phyloP scores from a whole-genome alignment of 2,888 invertebrate genomes.

The Agrotis puta region DNA sequence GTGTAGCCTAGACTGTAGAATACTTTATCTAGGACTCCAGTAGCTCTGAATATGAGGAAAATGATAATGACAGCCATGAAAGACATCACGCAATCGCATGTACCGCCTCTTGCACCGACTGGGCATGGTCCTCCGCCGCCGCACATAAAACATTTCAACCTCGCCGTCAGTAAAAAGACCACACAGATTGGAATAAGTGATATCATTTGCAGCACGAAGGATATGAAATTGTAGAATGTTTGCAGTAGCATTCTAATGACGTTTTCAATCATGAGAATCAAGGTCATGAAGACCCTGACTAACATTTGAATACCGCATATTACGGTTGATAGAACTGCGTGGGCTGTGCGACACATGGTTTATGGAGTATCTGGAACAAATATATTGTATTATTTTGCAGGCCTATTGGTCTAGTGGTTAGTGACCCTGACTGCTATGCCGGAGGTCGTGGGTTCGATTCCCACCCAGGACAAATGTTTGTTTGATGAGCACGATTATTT shows the following conservation, averaged over 20 bases:
- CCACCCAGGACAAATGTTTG: no score
- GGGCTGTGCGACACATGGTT: slow-evolving; percentile 84
- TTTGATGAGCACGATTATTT: no score
- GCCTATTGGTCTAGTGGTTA: no score
- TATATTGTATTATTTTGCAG: not conserved
- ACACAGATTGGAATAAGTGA: slow-evolving; percentile 84
- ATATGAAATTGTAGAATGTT: slow-evolving; percentile 84
- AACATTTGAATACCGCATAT: slow-evolving; percentile 85
- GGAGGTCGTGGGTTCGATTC: no score
- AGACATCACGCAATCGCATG: slow-evolving; percentile 83
- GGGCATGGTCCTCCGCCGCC: slow-evolving; percentile 83
- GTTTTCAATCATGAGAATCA: slow-evolving; percentile 85
- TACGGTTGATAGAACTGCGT: slow-evolving; percentile 75
- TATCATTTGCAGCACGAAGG: slow-evolving; percentile 81
- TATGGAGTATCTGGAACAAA: slow-evolving; percentile 65
- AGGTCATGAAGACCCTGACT: slow-evolving; percentile 83
- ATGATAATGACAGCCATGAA: slow-evolving; percentile 77
- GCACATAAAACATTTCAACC: slow-evolving; percentile 82
- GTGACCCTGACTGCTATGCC: no score
- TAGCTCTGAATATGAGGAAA: slow-evolving; percentile 81
- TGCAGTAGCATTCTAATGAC: slow-evolving; percentile 83
- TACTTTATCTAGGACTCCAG: slow-evolving; percentile 82
- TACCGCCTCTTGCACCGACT: slow-evolving; percentile 76
- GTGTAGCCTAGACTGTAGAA: slow-evolving; percentile 82
- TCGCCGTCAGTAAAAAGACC: slow-evolving; percentile 80